Evolutionary conservation across 2,113 vertebrate genomes (phyloP), one percentile per base, ranked within the genome.

Genomic region (Tupaia tana): DNA sequence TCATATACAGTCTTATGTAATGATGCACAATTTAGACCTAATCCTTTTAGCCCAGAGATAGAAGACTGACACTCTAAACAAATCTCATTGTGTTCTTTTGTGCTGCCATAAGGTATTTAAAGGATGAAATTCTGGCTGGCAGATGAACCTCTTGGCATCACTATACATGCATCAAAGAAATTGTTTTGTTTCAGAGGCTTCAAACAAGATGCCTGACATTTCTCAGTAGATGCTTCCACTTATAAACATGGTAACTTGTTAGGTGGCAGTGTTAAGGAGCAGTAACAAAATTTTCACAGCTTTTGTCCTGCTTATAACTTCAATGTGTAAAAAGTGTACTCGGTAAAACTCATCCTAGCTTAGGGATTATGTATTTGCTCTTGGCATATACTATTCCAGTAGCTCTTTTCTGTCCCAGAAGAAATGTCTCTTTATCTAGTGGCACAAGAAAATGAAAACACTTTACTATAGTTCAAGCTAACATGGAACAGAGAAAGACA

Each of bases 11-110:
- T 89, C 89, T 95, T 94, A 87, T 22, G 54, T 91, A 87, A 92
- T 74, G 70, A 94, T 94, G 71, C 82, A 7, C 73, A 82, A 73
- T 86, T 86, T 86, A 87, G 91, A 87, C 31, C 43, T 95, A 97
- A 97, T 94, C 75, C 86, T 69, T 91, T 97, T 85, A 91, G 89
- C 77, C 89, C 86, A 18, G 43, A 93, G 58, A 91, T 82, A 43
- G 93, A 94, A 94, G 91, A 88, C 86, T 96, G 94, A 96, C 89
- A 82, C 61, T 94, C 89, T 91, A 97, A 97, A 90, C 91, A 96
- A 87, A 95, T 77, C 54, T 70, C 86, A 96, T 86, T 96, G 94
- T 95, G 79, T 85, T 96, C 73, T 95, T 89, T 89, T 20, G 78
- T 93, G 94, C 91, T 96, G 71, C 83, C 80, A 91, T 93, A 93